A percentile compares a stretch with the other conserved stretches of the same genome.
These are phyloP conservation scores for Protonemura montana DNA, from an alignment of 2,888 invertebrate genomes.

Conservation along the genomic window DNA sequence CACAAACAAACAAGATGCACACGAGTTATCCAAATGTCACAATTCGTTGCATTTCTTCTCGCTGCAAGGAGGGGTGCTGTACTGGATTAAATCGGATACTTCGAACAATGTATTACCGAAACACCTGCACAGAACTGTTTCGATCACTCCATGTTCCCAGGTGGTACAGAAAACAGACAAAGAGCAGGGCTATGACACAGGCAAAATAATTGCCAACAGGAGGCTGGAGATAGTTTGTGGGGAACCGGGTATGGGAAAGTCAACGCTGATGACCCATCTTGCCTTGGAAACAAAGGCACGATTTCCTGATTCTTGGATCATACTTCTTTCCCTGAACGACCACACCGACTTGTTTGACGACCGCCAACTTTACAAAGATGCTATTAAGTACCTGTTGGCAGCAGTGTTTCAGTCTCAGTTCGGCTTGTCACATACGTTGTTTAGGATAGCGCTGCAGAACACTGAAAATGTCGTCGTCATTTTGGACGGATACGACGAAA, in stretches of 20 bases:
- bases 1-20: background rate
- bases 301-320: background rate
- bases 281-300: background rate
- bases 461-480: background rate
- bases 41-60: background rate
- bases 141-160: too few species aligned
- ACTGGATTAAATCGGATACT: background rate
- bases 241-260: background rate
- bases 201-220: background rate
- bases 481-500: background rate
- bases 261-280: background rate
- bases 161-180: too few species aligned
- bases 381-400: background rate
- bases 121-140: background rate
- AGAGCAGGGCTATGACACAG: background rate
- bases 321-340: background rate
- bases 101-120: background rate
- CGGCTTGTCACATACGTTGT: background rate
- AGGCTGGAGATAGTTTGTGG: background rate
- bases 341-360: background rate
- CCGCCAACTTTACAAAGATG: background rate
- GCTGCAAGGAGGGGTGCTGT: background rate
- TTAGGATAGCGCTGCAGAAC: background rate
- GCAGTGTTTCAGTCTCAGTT: background rate
- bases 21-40: background rate